Evolutionary conservation across 2,888 invertebrate species (phyloP).

Genomic region (Imbricaverruca yamaguchii): DNA sequence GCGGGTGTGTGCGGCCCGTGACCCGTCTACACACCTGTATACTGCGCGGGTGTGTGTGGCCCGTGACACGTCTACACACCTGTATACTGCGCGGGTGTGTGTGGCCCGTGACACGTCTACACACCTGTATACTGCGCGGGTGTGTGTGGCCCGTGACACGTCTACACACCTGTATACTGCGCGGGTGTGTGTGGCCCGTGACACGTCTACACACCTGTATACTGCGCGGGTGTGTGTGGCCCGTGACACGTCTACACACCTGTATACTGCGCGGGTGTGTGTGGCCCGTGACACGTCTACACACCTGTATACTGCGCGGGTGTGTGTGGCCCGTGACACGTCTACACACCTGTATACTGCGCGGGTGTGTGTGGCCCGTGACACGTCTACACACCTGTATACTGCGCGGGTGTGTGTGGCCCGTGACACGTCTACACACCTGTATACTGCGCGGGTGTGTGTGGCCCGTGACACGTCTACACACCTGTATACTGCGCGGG

Average conservation of each 20-base stretch:
- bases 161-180: conserved; percentile 59
- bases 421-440: conserved; percentile 60
- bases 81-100: conserved; percentile 66
- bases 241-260: conserved; percentile 60
- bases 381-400: conserved; percentile 57
- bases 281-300: conserved; percentile 62
- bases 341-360: conserved; percentile 59
- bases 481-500: conserved; percentile 66
- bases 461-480: conserved; percentile 62
- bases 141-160: conserved; percentile 69
- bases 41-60: conserved; percentile 63
- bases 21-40: conserved; percentile 57
- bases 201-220: conserved; percentile 57
- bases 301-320: conserved; percentile 66
- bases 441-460: conserved; percentile 66
- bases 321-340: conserved; percentile 69
- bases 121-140: conserved; percentile 66
- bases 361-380: conserved; percentile 70
- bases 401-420: conserved; percentile 63
- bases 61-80: conserved; percentile 60
- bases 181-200: conserved; percentile 70
- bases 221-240: conserved; percentile 63
- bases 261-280: conserved; percentile 66
- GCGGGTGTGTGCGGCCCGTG: conserved; percentile 70
- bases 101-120: conserved; percentile 62